These are phyloP conservation scores for Acanthurus tractus DNA, from an alignment of 2,797 vertebrate genomes.

Conservation along the genomic window DNA sequence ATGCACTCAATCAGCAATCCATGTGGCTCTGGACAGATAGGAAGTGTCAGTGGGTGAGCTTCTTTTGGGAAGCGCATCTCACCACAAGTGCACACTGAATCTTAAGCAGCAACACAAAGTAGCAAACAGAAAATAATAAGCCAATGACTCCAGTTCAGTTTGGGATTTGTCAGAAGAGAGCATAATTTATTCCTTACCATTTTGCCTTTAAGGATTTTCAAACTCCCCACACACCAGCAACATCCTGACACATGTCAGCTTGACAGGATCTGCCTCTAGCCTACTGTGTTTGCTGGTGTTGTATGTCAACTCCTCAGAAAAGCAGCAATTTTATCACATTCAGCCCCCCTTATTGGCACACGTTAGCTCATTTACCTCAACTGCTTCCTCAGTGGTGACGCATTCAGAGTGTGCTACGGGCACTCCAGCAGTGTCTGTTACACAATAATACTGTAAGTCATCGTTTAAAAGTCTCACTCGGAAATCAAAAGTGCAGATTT, in stretches of 20 bases:
- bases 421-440: neutral
- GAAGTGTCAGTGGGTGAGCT: slow-evolving; percentile 45
- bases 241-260: neutral
- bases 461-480: neutral
- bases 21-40: slow-evolving; percentile 37
- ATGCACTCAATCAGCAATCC: slow-evolving; percentile 15
- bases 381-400: neutral
- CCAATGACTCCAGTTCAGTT: slow-evolving; percentile 20
- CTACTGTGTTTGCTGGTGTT: neutral
- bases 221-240: neutral
- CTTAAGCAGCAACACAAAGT: slow-evolving; percentile 61
- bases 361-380: neutral
- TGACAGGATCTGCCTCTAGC: slow-evolving; percentile 1
- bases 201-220: slow-evolving; percentile 5
- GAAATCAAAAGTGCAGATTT: neutral
- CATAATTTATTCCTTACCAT: neutral
- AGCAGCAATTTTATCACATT: slow-evolving; percentile 1
- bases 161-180: slow-evolving; percentile 15
- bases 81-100: slow-evolving; percentile 54
- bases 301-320: neutral
- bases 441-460: neutral
- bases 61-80: slow-evolving; percentile 51
- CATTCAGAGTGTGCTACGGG: neutral
- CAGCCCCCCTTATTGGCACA: neutral
- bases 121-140: slow-evolving; percentile 28